Evolutionary conservation across 2,888 invertebrate species (phyloP), one percentile per base, ranked within the genome.

Genomic region (Yponomeuta sedellus): DNA sequence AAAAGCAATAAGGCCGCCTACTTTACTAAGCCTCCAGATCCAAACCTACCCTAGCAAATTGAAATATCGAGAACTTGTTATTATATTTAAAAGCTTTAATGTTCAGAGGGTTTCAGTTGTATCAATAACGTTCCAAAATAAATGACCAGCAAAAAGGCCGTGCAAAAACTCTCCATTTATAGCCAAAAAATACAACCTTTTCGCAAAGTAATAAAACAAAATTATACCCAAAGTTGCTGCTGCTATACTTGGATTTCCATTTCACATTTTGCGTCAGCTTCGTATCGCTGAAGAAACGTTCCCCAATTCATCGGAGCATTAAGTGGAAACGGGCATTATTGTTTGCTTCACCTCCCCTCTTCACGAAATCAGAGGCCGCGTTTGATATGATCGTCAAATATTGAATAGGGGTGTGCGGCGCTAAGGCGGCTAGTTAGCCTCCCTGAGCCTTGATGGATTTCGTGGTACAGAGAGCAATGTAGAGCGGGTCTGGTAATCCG

Each of bases 291-390:
- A 64, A 69, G 71, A 69, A 68, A 72, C 72, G 74, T 74, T 75
- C 72, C 77, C 76, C 77, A 75, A 82, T 77, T 75, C 80, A 83
- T 77, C 72, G 79, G 70, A 81, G 82, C 83, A 81, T 83, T 81
- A 81, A 84, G 76, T 81, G 81, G 80, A 82, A 84, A 80, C 76
- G 75, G 76, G 80, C 76, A 78, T 82, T 81, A 85, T 82, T 84
- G 82, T 77, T 78, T 81, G 77, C 80, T 78, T 75, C 80, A 74
- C 73, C 75, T 75, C 75, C 72, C 75, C 76, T 77, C 78, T 76
- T 77, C 75, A 77, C 76, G 74, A 74, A 74, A 76, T 73, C 72
- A 75, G 56, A 40, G 70, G 71, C 70, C 70, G 71, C 69, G 66
- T 67, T 73, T 78, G 75, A 81, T 80, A 79, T 78, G 77, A 82